Evolutionary conservation across 2,113 vertebrate species (phyloP).

Genomic region (Potamarius usumacintae): DNA sequence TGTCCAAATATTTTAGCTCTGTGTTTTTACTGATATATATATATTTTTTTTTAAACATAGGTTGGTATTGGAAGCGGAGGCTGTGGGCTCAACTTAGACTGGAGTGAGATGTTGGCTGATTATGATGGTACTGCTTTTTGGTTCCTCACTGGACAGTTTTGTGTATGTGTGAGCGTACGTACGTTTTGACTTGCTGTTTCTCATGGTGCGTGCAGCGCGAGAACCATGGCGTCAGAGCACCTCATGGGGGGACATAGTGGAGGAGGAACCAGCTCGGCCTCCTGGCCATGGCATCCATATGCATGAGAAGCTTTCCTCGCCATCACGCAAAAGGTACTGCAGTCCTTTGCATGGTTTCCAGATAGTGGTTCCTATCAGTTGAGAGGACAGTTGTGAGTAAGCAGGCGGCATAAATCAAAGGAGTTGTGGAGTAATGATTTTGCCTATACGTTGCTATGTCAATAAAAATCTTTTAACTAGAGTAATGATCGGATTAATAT

Average conservation of each 20-base stretch:
- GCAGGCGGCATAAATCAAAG: background rate
- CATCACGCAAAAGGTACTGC: conserved; percentile 91
- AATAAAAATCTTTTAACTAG: conserved; percentile 17
- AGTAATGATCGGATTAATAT: background rate
- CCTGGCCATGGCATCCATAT: conserved; percentile 98
- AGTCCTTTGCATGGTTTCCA: too few species aligned
- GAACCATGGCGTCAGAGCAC: conserved; percentile 95
- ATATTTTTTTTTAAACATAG: conserved; percentile 66
- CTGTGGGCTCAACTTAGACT: conserved; percentile 86
- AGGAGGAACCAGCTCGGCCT: conserved; percentile 92
- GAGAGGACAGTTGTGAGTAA: background rate
- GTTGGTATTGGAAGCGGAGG: conserved; percentile 79
- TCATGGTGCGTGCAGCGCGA: conserved; percentile 73
- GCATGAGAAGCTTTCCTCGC: conserved; percentile 97
- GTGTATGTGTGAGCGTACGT: background rate
- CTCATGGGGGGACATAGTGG: conserved; percentile 96
- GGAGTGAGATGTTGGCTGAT: conserved; percentile 95
- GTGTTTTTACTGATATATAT: background rate
- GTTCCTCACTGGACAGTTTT: background rate
- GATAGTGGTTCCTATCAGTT: background rate
- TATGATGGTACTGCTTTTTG: conserved; percentile 83
- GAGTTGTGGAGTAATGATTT: conserved; percentile 10
- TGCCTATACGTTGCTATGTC: background rate
- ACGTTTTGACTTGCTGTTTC: background rate
- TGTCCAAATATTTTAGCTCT: background rate